Percentiles rank a stretch among this genome's conserved stretches.
These are phyloP conservation scores for Pasiphila rectangulata DNA, from an alignment of 2,888 invertebrate species.

Conservation along the genomic window DNA sequence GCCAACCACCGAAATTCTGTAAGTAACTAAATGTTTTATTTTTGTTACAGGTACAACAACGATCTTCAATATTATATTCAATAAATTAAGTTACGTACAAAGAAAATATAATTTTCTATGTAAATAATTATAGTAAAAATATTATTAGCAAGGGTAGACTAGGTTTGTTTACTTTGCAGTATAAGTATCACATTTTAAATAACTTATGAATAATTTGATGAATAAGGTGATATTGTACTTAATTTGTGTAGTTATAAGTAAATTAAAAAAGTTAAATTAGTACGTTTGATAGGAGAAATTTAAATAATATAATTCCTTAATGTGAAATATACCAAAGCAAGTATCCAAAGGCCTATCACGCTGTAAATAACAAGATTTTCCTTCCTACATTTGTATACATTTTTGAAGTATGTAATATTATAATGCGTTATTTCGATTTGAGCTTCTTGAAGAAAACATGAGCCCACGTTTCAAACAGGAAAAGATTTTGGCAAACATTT, in stretches of 20 bases:
- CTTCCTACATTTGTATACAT: not conserved
- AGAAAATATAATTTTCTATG: constrained; percentile 15
- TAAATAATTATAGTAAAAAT: not conserved
- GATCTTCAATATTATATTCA: constrained; percentile 2
- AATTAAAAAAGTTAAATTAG: too few species aligned
- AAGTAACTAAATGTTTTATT: too few species aligned
- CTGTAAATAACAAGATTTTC: constrained; percentile 6
- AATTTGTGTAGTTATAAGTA: constrained; percentile 1
- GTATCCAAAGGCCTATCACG: constrained; percentile 65
- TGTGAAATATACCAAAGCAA: constrained; percentile 45
- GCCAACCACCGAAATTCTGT: too few species aligned
- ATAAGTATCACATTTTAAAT: not conserved
- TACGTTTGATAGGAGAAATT: too few species aligned
- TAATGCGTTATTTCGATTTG: constrained; percentile 36
- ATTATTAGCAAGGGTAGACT: not conserved
- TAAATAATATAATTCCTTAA: too few species aligned
- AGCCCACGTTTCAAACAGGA: constrained; percentile 68
- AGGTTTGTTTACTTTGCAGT: constrained; percentile 34
- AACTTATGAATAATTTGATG: not conserved
- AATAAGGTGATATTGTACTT: not conserved
- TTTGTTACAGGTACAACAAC: constrained; percentile 24
- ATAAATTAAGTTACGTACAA: constrained; percentile 2
- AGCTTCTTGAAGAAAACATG: constrained; percentile 56
- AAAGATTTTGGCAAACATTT: constrained; percentile 14
- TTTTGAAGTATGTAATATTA: constrained; percentile 6